Evolutionary conservation across 2,888 invertebrate genomes (phyloP).

Genomic region (Troides oblongomaculatus): DNA sequence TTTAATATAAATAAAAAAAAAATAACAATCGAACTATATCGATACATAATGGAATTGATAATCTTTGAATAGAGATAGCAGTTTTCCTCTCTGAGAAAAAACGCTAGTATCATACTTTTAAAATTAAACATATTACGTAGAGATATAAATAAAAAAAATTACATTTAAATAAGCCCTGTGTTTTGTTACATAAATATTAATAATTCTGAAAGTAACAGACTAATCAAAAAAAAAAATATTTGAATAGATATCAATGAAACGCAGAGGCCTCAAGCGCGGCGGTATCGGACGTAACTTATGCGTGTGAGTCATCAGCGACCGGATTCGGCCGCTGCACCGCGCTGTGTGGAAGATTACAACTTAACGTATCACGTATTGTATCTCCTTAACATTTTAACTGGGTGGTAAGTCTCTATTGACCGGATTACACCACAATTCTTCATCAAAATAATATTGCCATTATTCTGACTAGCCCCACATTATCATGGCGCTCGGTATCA

Average conservation of each 20-base stretch:
- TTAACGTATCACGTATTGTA: conserved; percentile 41
- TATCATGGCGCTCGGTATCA: no score
- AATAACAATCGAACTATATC: not conserved
- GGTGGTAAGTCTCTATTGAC: no score
- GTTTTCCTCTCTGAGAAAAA: no score
- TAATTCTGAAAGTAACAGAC: conserved; percentile 5
- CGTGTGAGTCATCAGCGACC: conserved; percentile 52
- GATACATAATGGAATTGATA: no score
- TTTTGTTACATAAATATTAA: not conserved
- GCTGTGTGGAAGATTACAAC: conserved; percentile 51
- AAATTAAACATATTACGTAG: no score
- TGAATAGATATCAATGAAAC: conserved; percentile 25
- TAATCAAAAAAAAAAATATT: conserved; percentile 4
- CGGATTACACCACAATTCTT: no score
- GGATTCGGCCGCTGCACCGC: conserved; percentile 47
- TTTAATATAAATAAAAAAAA: not conserved
- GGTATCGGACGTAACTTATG: conserved; percentile 24
- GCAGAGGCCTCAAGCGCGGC: conserved; percentile 4
- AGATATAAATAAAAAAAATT: no score
- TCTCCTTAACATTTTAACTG: conserved; percentile 27
- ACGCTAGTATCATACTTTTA: no score
- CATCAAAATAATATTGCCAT: no score
- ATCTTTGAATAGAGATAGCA: no score
- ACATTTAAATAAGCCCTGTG: no score
- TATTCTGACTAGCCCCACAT: no score